Percentiles rank a stretch among this genome's conserved stretches.
Evolutionary conservation across 1,140 invertebrate species (phyloP).

Genomic region (Diploscapter pachys): DNA sequence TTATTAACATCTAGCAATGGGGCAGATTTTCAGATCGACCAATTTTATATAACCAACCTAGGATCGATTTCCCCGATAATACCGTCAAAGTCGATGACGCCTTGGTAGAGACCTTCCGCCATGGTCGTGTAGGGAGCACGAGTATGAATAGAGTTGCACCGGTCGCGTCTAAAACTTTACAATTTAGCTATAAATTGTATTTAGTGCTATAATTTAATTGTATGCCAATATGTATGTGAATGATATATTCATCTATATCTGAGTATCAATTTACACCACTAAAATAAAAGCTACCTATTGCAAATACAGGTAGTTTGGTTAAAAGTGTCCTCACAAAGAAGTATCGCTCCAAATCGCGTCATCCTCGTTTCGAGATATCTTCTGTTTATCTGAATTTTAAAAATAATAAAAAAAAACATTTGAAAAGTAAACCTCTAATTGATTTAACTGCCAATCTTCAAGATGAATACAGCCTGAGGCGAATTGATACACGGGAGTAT

Average conservation of each 20-base stretch:
- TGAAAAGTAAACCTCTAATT: conserved; percentile 27
- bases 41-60: conserved; percentile 7
- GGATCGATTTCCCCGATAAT: conserved; percentile 35
- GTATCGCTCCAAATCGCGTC: conserved; percentile 30
- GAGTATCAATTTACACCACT: neutral
- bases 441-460: conserved; percentile 33
- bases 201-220: neutral
- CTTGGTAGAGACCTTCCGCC: conserved; percentile 33
- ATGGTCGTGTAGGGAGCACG: conserved; percentile 32
- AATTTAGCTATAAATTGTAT: neutral
- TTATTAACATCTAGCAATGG: too few relatives aligned
- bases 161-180: conserved; percentile 19
- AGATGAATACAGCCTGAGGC: conserved; percentile 37
- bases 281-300: conserved; percentile 9
- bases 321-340: conserved; percentile 38
- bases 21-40: neutral
- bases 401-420: neutral
- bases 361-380: conserved; percentile 24
- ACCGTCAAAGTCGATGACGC: conserved; percentile 35
- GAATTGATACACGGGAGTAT: conserved; percentile 41
- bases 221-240: neutral
- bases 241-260: neutral
- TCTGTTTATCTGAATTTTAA: conserved; percentile 16
- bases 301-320: conserved; percentile 42
- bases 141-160: conserved; percentile 36